Conservation (phyloP, 1,140 invertebrate species). For the Leptopilina clavipes region DNA sequence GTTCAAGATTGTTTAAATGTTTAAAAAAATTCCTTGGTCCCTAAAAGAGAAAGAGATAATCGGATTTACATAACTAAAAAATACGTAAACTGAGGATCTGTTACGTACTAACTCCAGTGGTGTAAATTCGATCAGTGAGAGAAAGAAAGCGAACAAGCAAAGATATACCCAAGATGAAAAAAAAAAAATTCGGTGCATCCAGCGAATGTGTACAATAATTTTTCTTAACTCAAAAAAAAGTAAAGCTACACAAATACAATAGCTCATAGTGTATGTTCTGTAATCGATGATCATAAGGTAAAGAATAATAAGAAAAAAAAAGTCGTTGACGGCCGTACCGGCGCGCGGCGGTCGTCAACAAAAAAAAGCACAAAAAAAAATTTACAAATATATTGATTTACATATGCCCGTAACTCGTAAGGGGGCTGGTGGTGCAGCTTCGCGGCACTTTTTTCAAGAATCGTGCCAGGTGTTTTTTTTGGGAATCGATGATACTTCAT, state of each 20-base stretch:
- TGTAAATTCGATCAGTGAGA: constrained; percentile 68
- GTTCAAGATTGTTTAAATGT: constrained; percentile 19
- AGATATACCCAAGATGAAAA: background rate
- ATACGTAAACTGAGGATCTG: too few relatives aligned
- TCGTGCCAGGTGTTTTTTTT: constrained; percentile 39
- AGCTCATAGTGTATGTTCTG: constrained; percentile 76
- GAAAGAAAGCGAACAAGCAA: constrained; percentile 58
- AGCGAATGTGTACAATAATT: constrained; percentile 70
- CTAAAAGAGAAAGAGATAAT: constrained; percentile 62
- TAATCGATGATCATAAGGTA: constrained; percentile 72
- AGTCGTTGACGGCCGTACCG: constrained; percentile 55
- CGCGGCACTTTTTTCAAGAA: constrained; percentile 36
- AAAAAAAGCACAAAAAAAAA: constrained; percentile 72
- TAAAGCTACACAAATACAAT: constrained; percentile 72
- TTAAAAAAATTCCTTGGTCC: constrained; percentile 53
- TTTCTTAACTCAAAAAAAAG: constrained; percentile 63
- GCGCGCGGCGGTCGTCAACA: constrained; percentile 57
- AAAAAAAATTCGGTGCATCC: constrained; percentile 61
- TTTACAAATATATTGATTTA: constrained; percentile 77
- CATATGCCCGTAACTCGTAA: constrained; percentile 76
- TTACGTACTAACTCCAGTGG: too few relatives aligned
- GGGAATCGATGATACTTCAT: constrained; percentile 30
- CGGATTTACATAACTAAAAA: constrained; percentile 42
- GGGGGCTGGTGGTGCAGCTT: constrained; percentile 65
- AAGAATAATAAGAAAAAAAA: constrained; percentile 63